phyloP scores from a whole-genome alignment of 2,888 invertebrate species.

The Hirtodrosophila alboralis region DNA sequence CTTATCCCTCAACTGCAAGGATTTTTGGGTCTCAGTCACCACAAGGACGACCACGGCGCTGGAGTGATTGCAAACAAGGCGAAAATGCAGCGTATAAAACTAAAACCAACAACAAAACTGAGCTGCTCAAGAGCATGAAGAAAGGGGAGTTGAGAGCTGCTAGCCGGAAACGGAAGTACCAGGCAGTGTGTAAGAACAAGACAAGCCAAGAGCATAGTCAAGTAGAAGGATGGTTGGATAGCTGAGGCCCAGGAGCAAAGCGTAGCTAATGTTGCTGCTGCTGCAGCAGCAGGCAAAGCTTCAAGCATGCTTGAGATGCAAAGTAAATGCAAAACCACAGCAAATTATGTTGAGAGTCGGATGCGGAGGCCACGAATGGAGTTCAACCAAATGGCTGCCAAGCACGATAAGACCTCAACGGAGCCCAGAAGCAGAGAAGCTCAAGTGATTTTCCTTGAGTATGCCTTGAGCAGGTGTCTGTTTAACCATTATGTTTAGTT shows the following conservation, averaged over 20 bases:
- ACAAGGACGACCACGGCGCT: constrained; percentile 60
- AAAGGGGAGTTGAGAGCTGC: constrained; percentile 21
- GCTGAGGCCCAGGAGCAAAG: constrained; percentile 17
- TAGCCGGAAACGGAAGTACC: constrained; percentile 69
- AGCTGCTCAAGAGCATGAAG: constrained; percentile 24
- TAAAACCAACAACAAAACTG: constrained; percentile 69
- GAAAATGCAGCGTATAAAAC: constrained; percentile 62
- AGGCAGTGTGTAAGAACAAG: constrained; percentile 48
- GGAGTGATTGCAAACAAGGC: constrained; percentile 69
- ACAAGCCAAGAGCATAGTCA: constrained; percentile 43
- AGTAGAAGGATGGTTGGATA: constrained; percentile 36
- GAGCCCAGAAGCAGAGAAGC: constrained; percentile 39
- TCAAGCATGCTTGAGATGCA: constrained; percentile 71
- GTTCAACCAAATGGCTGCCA: constrained; percentile 41
- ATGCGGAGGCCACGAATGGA: constrained; percentile 35
- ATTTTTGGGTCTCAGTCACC: constrained; percentile 44
- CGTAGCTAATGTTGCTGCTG: constrained; percentile 47
- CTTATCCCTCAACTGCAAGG: constrained; percentile 7
- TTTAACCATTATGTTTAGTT: constrained; percentile 78
- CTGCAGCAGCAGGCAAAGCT: constrained; percentile 47
- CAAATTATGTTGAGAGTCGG: constrained; percentile 73
- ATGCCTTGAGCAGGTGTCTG: constrained; percentile 75
- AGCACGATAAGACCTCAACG: constrained; percentile 33
- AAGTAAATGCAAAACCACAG: constrained; percentile 80
- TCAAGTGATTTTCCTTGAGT: constrained; percentile 74